A percentile compares a stretch with the other conserved stretches of the same genome.
Evolutionary conservation across 2,888 invertebrate species (phyloP).

Genomic region (Autographa pulchrina): DNA sequence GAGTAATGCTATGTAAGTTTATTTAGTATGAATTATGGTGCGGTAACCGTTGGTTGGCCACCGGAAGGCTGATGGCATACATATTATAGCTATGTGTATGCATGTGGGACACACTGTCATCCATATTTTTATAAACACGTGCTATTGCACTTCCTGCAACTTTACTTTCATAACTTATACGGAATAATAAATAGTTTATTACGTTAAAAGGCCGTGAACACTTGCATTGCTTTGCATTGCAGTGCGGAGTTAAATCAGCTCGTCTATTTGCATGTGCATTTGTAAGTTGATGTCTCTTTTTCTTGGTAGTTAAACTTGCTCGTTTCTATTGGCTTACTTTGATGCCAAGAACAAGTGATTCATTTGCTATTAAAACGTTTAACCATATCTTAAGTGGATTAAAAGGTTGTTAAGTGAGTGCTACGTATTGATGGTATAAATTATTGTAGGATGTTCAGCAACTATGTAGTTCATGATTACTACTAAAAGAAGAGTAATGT

Average conservation of each 20-base stretch:
- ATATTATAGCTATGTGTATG: slow-evolving; percentile 69
- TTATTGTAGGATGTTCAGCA: background rate
- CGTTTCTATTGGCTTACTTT: slow-evolving; percentile 53
- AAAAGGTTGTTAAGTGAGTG: slow-evolving; percentile 7
- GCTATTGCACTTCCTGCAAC: slow-evolving; percentile 69
- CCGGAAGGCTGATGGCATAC: slow-evolving; percentile 81
- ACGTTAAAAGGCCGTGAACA: slow-evolving; percentile 32
- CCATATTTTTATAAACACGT: slow-evolving; percentile 70
- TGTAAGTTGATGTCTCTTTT: slow-evolving; percentile 45
- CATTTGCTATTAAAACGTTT: slow-evolving; percentile 24
- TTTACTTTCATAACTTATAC: slow-evolving; percentile 70
- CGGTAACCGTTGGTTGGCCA: slow-evolving; percentile 68
- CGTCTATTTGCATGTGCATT: slow-evolving; percentile 34
- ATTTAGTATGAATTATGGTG: slow-evolving; percentile 66
- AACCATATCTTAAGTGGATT: slow-evolving; percentile 19
- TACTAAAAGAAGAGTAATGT: background rate
- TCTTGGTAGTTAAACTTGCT: slow-evolving; percentile 36
- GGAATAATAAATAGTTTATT: slow-evolving; percentile 58
- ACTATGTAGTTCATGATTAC: slow-evolving; percentile 8
- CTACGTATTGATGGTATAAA: background rate
- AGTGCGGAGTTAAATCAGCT: slow-evolving; percentile 20
- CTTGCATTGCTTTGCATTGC: slow-evolving; percentile 26
- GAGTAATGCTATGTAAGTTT: slow-evolving; percentile 33
- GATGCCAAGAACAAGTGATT: slow-evolving; percentile 36
- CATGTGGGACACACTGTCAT: slow-evolving; percentile 75